Base-by-base conservation (phyloP, 2,113 vertebrate genomes). In the Boulengeromyrus knoepffleri region DNA sequence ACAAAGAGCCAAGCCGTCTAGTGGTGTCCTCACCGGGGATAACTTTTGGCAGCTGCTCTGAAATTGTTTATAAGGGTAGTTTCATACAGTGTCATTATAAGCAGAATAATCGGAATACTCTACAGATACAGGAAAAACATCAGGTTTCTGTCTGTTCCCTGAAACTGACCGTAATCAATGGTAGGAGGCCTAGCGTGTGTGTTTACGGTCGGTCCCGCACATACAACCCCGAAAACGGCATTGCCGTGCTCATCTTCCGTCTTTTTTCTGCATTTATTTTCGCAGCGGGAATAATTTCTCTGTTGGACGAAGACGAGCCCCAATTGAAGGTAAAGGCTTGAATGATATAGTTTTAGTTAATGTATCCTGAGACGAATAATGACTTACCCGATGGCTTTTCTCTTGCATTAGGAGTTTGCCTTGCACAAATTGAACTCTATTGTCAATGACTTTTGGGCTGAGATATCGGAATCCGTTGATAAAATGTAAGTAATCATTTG, bases 391-490 rank as follows among this genome's bases (percentile, higher is more conserved):
- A 36, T 92, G 0, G 93, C 92, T 58, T 15, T 92, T 47, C 0
- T 92, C 94, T 83, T 91, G 93, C 92, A 92, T 1, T 91, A 99
- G 99, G 99, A 99, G 93, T 99, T 99, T 97, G 99, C 99, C 89
- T 96, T 99, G 92, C 98, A 99, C 90, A 99, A 99, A 88, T 94
- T 99, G 90, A 97, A 99, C 94, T 95, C 97, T 87, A 97, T 99
- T 90, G 99, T 99, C 92, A 99, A 99, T 95, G 99, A 99, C 94
- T 99, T 99, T 95, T 99, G 98, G 98, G 98, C 98, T 93, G 99
- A 99, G 94, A 99, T 99, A 94, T 99, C 99, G 0, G 99, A 99
- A 94, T 99, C 98, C 24, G 99, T 99, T 91, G 99, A 98, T 94
- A 99, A 99, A 96, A 99, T 99, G 99, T 99, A 97, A 97, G 98